Evolutionary conservation across 2,113 vertebrate genomes (phyloP), one percentile per base, ranked within the genome.

Genomic region (Bostrychus sinensis): DNA sequence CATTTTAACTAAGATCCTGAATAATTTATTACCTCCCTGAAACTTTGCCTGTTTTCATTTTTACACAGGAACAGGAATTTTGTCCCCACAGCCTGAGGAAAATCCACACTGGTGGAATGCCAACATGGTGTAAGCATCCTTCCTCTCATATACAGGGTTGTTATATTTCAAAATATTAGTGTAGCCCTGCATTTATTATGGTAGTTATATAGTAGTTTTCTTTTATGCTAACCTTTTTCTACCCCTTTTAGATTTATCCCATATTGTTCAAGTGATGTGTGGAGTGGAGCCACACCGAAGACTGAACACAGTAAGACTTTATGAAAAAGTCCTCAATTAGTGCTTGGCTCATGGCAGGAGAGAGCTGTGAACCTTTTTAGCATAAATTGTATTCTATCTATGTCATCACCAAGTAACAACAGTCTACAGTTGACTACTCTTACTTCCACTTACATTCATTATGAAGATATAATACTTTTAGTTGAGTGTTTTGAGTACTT

Each of bases 51-150:
- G 22, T 8, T 50, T 62, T 28, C 62, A 2, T 61, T 51, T 80
- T 56, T 53, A 59, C 0, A 71, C 83, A 98, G 97, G 95, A 85
- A 95, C 94, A 0, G 96, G 96, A 46, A 97, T 98, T 82, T 87
- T 98, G 80, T 98, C 96, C 4, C 93, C 96, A 0, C 94, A 94
- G 71, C 96, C 96, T 0, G 96, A 98, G 85, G 95, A 98, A 82
- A 98, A 98, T 81, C 96, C 95, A 6, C 94, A 98, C 85, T 98
- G 96, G 96, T 98, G 96, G 96, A 98, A 98, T 1, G 96, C 96
- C 74, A 98, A 98, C 90, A 96, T 96, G 90, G 96, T 97, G 96
- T 98, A 96, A 95, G 96, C 62, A 26, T 19, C 7, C 0, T 42
- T 7, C 2, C 5, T 42, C 17, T 38, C 20, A 30, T 51, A 55